Percentiles rank a stretch among this genome's conserved stretches.
phyloP scores from a whole-genome alignment of 2,888 invertebrate genomes.

The Eubasilissa splendida region DNA sequence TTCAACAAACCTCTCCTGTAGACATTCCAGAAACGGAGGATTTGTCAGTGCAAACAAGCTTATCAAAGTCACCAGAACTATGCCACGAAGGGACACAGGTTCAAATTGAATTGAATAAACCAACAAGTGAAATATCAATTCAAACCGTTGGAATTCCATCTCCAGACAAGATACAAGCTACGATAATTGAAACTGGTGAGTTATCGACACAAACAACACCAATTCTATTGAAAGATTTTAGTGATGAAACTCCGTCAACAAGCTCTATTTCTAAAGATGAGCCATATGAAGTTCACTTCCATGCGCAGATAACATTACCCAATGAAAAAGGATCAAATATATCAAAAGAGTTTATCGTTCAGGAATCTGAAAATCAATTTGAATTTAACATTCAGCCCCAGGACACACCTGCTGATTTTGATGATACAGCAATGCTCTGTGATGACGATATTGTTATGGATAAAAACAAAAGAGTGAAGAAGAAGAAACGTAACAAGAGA shows the following conservation, averaged over 20 bases:
- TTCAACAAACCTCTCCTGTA: conserved; percentile 56
- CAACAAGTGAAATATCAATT: conserved; percentile 61
- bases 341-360: conserved; percentile 58
- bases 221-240: conserved; percentile 70
- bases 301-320: conserved; percentile 74
- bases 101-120: conserved; percentile 54
- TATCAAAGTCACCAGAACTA: conserved; percentile 54
- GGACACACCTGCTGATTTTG: conserved; percentile 57
- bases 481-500: conserved; percentile 66
- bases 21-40: conserved; percentile 59
- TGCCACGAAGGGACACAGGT: conserved; percentile 53
- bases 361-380: conserved; percentile 61
- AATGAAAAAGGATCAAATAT: conserved; percentile 62
- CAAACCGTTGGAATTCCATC: conserved; percentile 60
- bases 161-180: conserved; percentile 44
- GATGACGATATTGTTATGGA: conserved; percentile 58
- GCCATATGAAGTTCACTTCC: conserved; percentile 75
- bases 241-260: conserved; percentile 64
- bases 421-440: conserved; percentile 55
- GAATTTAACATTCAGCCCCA: conserved; percentile 62
- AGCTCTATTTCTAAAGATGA: conserved; percentile 69
- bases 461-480: conserved; percentile 62
- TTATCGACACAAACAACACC: conserved; percentile 75
- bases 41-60: conserved; percentile 62
- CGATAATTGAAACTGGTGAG: conserved; percentile 64